Evolutionary conservation across 2,888 invertebrate species (phyloP), one percentile per base, ranked within the genome.

Genomic region (Heliconius erato): DNA sequence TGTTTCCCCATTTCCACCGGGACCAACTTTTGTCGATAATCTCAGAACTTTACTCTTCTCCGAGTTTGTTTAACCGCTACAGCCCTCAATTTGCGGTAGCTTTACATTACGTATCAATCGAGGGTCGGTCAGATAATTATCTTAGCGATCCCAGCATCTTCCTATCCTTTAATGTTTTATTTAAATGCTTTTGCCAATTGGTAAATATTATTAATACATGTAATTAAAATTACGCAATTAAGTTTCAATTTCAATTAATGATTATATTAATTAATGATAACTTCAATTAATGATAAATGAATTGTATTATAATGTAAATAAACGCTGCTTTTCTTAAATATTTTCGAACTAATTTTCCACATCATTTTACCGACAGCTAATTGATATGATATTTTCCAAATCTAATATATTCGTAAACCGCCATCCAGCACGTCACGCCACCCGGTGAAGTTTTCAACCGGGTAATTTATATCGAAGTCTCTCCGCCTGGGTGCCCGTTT

Each of bases 11-110:
- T 82, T 82, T 80, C 40, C 74, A 69, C 74, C 32, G 82, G 44
- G 72, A 69, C 44, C 28, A 80, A 82, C 71, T 81, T 77, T 74
- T 78, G 67, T 79, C 80, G 78, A 80, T 83, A 82, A 83, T 77
- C 79, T 72, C 74, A 59, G 44, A 83, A 83, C 71, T 81, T 81
- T 67, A 71, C 69, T 69, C n/a, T 72, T 68, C 68, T 54, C 67
- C 40, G 71, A 69, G 40, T 81, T 81, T 81, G 81, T 44, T 81
- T 40, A 19, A 63, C 76, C 28, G 77, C 65, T 80, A 67, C 59
- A 59, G 23, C 68, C 68, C 69, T 40, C 65, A 65, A 80, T 49
- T 80, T 26, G 76, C 28, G 79, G 79, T 69, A 23, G 69, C 59
- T 63, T 63, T 40, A 63, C 63, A 81, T 81, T 76, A 59, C 16